These are phyloP conservation scores for Isaurus tuberculatus DNA, from an alignment of 92 coral and sea anemone genomes.

Conservation along the genomic window DNA sequence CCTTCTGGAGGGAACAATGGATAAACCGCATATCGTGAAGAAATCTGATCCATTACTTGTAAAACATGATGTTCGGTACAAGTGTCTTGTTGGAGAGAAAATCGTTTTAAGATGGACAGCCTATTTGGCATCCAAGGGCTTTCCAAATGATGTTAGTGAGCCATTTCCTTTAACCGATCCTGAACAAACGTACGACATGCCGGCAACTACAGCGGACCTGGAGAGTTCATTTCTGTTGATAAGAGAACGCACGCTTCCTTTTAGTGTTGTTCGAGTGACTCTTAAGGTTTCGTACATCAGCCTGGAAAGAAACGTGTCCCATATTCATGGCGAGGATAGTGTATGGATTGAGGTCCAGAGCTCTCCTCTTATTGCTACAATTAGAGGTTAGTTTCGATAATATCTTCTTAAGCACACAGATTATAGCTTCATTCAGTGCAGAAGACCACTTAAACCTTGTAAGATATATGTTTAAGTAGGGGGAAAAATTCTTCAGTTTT, in stretches of 20 bases:
- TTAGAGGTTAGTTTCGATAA: constrained; percentile 68
- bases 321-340: constrained; percentile 58
- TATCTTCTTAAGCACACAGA: neutral
- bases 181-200: constrained; percentile 44
- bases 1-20: constrained; percentile 65
- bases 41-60: constrained; percentile 68
- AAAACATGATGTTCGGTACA: constrained; percentile 58
- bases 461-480: no score
- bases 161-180: constrained; percentile 59
- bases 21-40: constrained; percentile 66
- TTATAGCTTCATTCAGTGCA: neutral
- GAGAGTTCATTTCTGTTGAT: constrained; percentile 63
- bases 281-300: constrained; percentile 79
- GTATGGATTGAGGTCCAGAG: constrained; percentile 85
- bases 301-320: constrained; percentile 74
- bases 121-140: constrained; percentile 50
- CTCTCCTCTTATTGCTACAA: constrained; percentile 75
- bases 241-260: constrained; percentile 71
- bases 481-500: no score
- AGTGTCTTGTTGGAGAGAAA: constrained; percentile 83
- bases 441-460: no score
- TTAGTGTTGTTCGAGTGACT: constrained; percentile 68
- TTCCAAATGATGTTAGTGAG: constrained; percentile 62
- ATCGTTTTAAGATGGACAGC: constrained; percentile 79
- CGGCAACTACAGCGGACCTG: constrained; percentile 45